Evolutionary conservation across 2,113 vertebrate genomes (phyloP).

Genomic region (Ondatra zibethicus): DNA sequence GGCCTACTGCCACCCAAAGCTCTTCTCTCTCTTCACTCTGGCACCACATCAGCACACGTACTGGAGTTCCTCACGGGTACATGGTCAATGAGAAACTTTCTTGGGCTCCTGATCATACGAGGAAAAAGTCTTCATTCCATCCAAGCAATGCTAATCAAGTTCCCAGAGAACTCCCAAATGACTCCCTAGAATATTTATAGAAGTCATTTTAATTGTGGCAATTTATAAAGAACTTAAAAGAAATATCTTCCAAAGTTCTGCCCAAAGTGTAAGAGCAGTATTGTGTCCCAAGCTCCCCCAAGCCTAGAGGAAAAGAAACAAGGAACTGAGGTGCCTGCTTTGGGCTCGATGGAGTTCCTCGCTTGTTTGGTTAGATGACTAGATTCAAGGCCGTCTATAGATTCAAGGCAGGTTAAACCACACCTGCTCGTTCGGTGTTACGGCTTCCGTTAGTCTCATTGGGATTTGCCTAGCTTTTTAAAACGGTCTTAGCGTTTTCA

Average conservation of each 20-base stretch:
- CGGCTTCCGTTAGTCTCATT: constrained; percentile 56
- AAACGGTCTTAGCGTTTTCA: constrained; percentile 67
- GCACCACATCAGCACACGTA: background rate
- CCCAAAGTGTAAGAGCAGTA: background rate
- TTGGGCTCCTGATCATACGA: background rate
- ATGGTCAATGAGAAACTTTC: background rate
- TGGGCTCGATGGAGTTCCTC: background rate
- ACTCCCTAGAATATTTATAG: background rate
- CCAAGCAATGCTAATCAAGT: background rate
- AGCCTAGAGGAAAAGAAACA: background rate
- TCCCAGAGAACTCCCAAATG: constrained; percentile 10
- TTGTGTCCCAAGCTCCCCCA: background rate
- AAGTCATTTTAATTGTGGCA: background rate
- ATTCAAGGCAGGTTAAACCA: constrained; percentile 73
- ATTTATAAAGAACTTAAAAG: background rate
- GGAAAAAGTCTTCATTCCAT: background rate
- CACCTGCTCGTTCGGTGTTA: background rate
- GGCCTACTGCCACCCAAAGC: background rate
- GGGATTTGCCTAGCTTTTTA: constrained; percentile 61
- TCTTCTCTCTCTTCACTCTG: background rate
- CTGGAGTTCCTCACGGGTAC: background rate
- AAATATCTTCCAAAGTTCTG: background rate
- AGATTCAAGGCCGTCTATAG: constrained; percentile 63
- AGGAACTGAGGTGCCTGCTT: background rate
- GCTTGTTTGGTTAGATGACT: background rate